These are phyloP conservation scores for Zootermopsis nevadensis DNA, from an alignment of 2,888 invertebrate species.

Conservation along the genomic window DNA sequence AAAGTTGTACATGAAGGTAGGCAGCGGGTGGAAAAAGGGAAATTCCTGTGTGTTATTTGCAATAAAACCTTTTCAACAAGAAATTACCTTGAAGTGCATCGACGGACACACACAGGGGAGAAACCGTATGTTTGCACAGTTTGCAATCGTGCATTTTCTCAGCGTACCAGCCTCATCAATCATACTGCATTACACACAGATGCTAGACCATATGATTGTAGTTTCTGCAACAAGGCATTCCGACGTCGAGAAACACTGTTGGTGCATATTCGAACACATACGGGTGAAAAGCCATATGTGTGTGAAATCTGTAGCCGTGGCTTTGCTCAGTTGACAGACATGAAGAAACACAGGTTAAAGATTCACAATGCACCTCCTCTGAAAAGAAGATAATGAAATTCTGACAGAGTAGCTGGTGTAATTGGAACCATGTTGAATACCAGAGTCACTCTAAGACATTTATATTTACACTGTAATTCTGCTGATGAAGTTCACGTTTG, in stretches of 20 bases:
- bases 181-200: constrained; percentile 71
- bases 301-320: constrained; percentile 66
- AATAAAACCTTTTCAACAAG: constrained; percentile 21
- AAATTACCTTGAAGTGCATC: constrained; percentile 65
- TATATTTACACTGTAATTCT: too few species aligned
- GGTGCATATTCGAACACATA: constrained; percentile 69
- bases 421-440: too few species aligned
- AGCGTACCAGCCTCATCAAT: constrained; percentile 73
- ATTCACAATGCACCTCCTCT: constrained; percentile 8
- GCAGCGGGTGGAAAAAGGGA: background rate
- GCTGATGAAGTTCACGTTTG: too few species aligned
- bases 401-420: too few species aligned
- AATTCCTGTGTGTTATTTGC: background rate
- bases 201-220: constrained; percentile 69
- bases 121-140: constrained; percentile 47
- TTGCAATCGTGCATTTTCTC: constrained; percentile 56
- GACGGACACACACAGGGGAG: constrained; percentile 67
- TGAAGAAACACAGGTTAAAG: constrained; percentile 21
- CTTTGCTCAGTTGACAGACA: constrained; percentile 37
- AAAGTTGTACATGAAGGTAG: constrained; percentile 61
- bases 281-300: constrained; percentile 67
- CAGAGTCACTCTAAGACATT: too few species aligned
- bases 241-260: constrained; percentile 66
- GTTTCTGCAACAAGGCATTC: constrained; percentile 69
- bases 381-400: background rate